These are phyloP conservation scores for Lamprotornis superbus DNA, from an alignment of 2,113 vertebrate species.

Conservation along the genomic window DNA sequence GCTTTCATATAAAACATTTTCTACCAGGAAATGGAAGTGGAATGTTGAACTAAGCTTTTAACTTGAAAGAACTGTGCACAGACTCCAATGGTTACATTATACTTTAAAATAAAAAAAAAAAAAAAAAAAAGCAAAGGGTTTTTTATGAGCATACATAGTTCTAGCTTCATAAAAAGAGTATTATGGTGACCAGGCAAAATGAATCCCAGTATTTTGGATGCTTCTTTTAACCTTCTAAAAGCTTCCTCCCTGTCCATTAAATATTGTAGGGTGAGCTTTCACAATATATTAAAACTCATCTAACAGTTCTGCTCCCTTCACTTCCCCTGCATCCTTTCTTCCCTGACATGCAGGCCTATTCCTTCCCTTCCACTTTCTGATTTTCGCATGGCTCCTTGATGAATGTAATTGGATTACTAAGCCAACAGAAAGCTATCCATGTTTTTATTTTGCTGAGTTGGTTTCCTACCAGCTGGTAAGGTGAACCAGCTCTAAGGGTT, in stretches of 20 bases:
- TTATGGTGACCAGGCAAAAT: constrained; percentile 44
- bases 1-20: constrained; percentile 68
- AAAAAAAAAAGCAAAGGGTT: constrained; percentile 13
- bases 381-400: background rate
- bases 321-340: background rate
- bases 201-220: background rate
- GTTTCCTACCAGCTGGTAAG: background rate
- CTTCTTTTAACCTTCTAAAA: constrained; percentile 26
- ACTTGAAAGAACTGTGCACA: constrained; percentile 51
- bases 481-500: background rate
- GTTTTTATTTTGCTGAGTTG: background rate
- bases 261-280: background rate
- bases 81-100: constrained; percentile 39
- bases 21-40: constrained; percentile 61
- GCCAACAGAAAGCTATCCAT: background rate
- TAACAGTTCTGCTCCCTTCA: background rate
- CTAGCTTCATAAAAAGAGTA: constrained; percentile 51
- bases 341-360: background rate
- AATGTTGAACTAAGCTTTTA: constrained; percentile 57
- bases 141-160: constrained; percentile 36
- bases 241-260: background rate
- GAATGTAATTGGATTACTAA: background rate
- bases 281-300: background rate
- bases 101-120: constrained; percentile 50
- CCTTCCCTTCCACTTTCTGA: background rate